A percentile compares a stretch with the other conserved stretches of the same genome.
These are phyloP conservation scores for Pelochelys cantorii DNA, from an alignment of 2,797 vertebrate species.

Conservation along the genomic window DNA sequence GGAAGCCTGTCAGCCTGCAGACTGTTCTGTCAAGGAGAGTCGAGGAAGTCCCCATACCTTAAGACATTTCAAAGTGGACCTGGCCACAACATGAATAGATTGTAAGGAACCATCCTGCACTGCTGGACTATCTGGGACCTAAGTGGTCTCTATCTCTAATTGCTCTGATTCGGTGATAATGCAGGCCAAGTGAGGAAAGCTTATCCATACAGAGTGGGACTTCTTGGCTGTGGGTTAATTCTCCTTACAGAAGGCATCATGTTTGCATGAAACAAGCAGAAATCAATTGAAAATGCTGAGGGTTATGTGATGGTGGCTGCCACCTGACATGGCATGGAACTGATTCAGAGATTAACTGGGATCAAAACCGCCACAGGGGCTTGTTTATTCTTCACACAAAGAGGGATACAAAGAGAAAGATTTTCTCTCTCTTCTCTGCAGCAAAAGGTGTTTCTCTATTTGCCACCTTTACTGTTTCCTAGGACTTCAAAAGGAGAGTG, in stretches of 20 bases:
- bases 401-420: no score
- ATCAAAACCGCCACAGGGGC: fast-evolving
- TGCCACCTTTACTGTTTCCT: slow-evolving; percentile 11
- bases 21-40: fast-evolving
- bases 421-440: background rate
- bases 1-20: background rate
- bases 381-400: background rate
- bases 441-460: background rate
- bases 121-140: no score
- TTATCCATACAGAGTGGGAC: background rate
- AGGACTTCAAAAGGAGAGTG: background rate
- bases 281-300: background rate
- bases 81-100: background rate
- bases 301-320: fast-evolving
- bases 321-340: background rate
- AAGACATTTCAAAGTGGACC: background rate
- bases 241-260: background rate
- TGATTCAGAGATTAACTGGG: background rate
- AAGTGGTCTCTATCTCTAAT: fast-evolving
- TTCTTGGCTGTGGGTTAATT: background rate
- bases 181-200: background rate
- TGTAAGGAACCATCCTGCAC: background rate
- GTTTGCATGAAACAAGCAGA: fast-evolving
- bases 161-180: background rate
- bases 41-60: background rate